A percentile compares a stretch with the other conserved stretches of the same genome.
Conservation (phyloP, 2,888 invertebrate genomes). For the Esperia sulphurella region DNA sequence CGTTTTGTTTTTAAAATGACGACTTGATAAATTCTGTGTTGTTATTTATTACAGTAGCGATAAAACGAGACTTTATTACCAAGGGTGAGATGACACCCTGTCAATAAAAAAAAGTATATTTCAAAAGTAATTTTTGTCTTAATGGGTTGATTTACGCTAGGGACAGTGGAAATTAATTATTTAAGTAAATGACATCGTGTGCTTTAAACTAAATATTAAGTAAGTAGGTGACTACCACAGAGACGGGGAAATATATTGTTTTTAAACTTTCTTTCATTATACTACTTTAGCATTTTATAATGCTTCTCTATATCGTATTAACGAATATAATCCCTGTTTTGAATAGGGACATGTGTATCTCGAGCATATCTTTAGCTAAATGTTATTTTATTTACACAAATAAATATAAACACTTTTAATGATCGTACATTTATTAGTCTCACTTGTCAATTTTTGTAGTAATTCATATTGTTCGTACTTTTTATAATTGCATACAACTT, state of each 20-base stretch:
- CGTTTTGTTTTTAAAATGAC: constrained; percentile 31
- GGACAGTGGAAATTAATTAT: constrained; percentile 15
- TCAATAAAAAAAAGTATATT: constrained; percentile 43
- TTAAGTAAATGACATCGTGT: constrained; percentile 6
- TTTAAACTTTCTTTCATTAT: background rate
- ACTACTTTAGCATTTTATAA: background rate
- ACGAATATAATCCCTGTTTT: background rate
- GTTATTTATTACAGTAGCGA: constrained; percentile 35
- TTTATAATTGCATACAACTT: too few species aligned
- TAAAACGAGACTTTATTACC: constrained; percentile 37
- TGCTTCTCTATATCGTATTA: background rate
- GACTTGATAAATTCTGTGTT: constrained; percentile 38
- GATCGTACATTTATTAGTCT: too few species aligned
- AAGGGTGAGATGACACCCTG: constrained; percentile 28
- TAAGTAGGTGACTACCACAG: too few species aligned
- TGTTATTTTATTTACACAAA: too few species aligned
- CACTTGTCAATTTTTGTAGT: too few species aligned
- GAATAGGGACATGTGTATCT: background rate
- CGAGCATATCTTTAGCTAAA: too few species aligned
- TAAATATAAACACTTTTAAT: too few species aligned
- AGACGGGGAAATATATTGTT: background rate
- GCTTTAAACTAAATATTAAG: constrained; percentile 6
- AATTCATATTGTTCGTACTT: too few species aligned
- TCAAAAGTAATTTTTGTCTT: constrained; percentile 38
- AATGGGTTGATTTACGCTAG: constrained; percentile 32